A percentile compares a stretch with the other conserved stretches of the same genome.
phyloP scores from a whole-genome alignment of 2,113 vertebrate genomes.

The Gallinago undulata region DNA sequence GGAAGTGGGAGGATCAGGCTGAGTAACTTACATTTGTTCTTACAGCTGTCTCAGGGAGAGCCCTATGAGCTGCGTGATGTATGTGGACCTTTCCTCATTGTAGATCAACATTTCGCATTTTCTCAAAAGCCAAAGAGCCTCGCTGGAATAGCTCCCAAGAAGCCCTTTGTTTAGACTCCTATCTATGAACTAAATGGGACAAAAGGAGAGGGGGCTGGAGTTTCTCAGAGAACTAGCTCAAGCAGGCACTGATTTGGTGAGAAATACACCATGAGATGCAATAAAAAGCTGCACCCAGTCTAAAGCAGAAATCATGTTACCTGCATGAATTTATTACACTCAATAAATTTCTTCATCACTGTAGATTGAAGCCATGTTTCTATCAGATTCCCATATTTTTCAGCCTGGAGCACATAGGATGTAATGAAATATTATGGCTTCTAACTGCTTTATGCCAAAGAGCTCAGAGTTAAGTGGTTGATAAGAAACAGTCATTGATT shows the following conservation, averaged over 20 bases:
- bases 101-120: not conserved
- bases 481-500: not conserved
- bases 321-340: fast-evolving
- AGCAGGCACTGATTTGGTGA: not conserved
- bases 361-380: not conserved
- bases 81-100: fast-evolving
- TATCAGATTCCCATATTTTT: not conserved
- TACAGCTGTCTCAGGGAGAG: not conserved
- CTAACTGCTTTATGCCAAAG: not conserved
- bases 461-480: not conserved
- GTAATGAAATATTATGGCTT: not conserved
- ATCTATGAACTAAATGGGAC: too few species aligned
- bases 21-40: not conserved
- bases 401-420: not conserved
- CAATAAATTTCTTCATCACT: not conserved
- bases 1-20: not conserved
- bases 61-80: not conserved
- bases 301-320: not conserved
- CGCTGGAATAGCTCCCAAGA: not conserved
- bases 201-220: not conserved
- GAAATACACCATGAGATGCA: not conserved
- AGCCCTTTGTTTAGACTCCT: too few species aligned
- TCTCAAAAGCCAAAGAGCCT: not conserved
- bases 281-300: not conserved
- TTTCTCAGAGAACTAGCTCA: not conserved